phyloP scores from a whole-genome alignment of 2,113 vertebrate species.

The Scophthalmus maximus region DNA sequence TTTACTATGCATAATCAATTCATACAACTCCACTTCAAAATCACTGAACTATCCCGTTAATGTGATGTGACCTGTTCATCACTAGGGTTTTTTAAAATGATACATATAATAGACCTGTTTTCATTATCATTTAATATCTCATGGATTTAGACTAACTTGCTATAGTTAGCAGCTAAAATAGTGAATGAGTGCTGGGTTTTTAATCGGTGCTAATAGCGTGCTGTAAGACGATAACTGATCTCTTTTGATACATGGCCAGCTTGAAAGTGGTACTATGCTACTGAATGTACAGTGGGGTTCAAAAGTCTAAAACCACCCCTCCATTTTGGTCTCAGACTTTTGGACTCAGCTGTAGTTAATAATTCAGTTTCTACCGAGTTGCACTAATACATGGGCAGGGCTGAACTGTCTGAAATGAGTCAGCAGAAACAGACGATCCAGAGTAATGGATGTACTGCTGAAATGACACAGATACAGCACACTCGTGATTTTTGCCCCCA shows the following conservation, averaged over 20 bases:
- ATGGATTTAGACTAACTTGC: too few species aligned
- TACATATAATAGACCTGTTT: too few species aligned
- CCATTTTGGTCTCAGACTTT: not conserved
- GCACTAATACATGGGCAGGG: not conserved
- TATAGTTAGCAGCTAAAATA: not conserved
- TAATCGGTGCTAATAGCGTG: too few species aligned
- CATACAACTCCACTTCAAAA: too few species aligned
- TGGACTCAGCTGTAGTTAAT: not conserved
- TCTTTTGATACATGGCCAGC: too few species aligned
- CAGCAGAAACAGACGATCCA: not conserved
- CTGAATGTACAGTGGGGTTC: too few species aligned
- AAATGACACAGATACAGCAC: not conserved
- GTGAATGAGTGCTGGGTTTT: not conserved
- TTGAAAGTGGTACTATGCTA: not conserved
- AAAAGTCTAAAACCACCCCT: too few species aligned
- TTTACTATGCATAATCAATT: too few species aligned
- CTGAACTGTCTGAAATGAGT: not conserved
- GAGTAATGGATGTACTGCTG: not conserved
- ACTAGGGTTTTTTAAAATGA: not conserved
- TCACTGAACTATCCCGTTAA: too few species aligned
- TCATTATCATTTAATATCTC: too few species aligned
- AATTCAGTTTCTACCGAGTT: constrained; percentile 22
- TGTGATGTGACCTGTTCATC: not conserved
- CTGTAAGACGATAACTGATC: too few species aligned
- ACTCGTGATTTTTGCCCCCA: too few species aligned